Percentiles rank a stretch among this genome's conserved stretches.
Conservation (phyloP, 2,113 vertebrate genomes). For the Trematomus loennbergii region DNA sequence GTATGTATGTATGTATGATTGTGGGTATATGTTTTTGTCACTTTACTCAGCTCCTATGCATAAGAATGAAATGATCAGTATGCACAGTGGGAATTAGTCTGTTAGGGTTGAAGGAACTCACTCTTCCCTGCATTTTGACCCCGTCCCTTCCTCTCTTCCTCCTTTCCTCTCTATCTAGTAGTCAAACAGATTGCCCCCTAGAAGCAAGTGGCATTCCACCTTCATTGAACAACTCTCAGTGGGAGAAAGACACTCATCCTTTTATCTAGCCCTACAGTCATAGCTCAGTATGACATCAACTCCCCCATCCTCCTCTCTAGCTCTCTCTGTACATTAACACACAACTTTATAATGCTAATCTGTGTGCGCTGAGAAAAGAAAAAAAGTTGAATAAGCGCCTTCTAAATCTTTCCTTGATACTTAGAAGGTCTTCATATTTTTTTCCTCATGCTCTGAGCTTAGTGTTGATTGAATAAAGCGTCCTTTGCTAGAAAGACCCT, state of each 20-base stretch:
- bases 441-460: conserved; percentile 17
- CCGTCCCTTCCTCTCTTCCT: conserved; percentile 31
- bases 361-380: conserved; percentile 7
- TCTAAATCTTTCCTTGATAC: conserved; percentile 11
- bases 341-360: conserved; percentile 51
- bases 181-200: conserved; percentile 61
- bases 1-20: neutral
- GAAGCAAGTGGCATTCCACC: conserved; percentile 65
- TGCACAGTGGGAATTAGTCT: conserved; percentile 26
- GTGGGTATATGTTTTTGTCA: neutral
- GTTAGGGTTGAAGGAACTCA: conserved; percentile 43
- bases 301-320: conserved; percentile 15
- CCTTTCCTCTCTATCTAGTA: conserved; percentile 31
- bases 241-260: conserved; percentile 50
- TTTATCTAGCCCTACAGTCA: conserved; percentile 60
- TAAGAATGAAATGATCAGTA: conserved; percentile 33
- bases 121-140: conserved; percentile 25
- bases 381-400: conserved; percentile 13
- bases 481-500: conserved; percentile 37
- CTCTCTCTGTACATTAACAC: conserved; percentile 16
- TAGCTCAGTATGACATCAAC: conserved; percentile 43
- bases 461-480: conserved; percentile 40
- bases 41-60: conserved; percentile 9
- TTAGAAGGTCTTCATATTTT: conserved; percentile 35
- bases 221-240: conserved; percentile 66